These are phyloP conservation scores for Trachelipus rathkii DNA, from an alignment of 1,140 invertebrate genomes.

Conservation along the genomic window DNA sequence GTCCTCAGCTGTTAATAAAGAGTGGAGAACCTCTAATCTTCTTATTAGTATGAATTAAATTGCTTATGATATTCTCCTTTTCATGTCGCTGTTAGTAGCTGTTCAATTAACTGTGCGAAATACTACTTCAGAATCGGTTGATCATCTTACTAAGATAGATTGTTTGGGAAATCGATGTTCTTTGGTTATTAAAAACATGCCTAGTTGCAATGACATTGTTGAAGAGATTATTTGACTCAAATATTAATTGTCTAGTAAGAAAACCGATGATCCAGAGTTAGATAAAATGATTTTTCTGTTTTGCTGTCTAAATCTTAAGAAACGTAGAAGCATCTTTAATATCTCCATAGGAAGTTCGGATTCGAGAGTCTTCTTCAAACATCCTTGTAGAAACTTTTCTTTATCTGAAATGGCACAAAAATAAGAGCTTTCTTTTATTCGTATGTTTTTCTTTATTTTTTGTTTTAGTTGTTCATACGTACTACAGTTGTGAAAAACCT, in stretches of 20 bases:
- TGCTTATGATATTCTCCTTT: conserved; percentile 33
- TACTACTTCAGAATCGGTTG: conserved; percentile 35
- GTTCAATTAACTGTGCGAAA: conserved; percentile 39
- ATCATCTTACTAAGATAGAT: conserved; percentile 36
- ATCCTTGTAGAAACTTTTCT: conserved; percentile 74
- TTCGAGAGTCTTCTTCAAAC: conserved; percentile 59
- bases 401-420: conserved; percentile 71
- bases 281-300: conserved; percentile 38
- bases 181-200: conserved; percentile 35
- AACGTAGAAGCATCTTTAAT: conserved; percentile 34
- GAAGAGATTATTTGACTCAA: conserved; percentile 31
- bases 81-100: conserved; percentile 33
- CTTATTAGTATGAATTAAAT: conserved; percentile 19
- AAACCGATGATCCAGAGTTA: conserved; percentile 36
- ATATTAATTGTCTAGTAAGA: conserved; percentile 28
- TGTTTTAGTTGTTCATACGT: conserved; percentile 58
- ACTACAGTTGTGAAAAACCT: conserved; percentile 33
- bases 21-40: conserved; percentile 3
- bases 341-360: conserved; percentile 28
- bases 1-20: conserved; percentile 24
- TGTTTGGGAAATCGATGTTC: conserved; percentile 33
- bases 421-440: conserved; percentile 66
- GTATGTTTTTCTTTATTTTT: conserved; percentile 66
- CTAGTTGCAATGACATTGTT: conserved; percentile 34
- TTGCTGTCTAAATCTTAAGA: conserved; percentile 23